A percentile compares a stretch with the other conserved stretches of the same genome.
Conservation (phyloP, 1,140 invertebrate species). For the Anastrepha ludens region DNA sequence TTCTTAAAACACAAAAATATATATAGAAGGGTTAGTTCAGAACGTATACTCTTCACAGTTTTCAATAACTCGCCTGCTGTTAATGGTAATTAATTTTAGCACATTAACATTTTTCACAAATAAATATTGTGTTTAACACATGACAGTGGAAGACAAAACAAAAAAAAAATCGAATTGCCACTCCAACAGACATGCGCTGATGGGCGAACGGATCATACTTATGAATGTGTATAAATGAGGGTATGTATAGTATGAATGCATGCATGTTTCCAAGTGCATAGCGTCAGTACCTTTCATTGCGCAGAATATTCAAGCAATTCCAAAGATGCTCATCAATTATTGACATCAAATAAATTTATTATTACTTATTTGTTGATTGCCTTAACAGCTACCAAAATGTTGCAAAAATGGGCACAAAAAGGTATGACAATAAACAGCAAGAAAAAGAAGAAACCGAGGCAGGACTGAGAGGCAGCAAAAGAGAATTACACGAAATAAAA, state of each 20-base stretch:
- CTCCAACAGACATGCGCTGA: background rate
- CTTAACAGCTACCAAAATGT: conserved; percentile 36
- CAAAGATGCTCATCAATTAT: conserved; percentile 47
- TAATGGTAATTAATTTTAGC: conserved; percentile 44
- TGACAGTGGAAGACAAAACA: background rate
- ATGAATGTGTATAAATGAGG: background rate
- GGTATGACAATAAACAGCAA: background rate
- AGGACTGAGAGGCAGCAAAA: background rate
- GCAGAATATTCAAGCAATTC: conserved; percentile 37
- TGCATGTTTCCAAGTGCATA: background rate
- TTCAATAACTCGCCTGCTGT: conserved; percentile 14
- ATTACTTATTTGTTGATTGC: conserved; percentile 48
- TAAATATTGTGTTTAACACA: conserved; percentile 47
- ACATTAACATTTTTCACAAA: conserved; percentile 43
- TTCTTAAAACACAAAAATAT: background rate
- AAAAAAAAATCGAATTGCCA: background rate
- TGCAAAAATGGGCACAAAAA: background rate
- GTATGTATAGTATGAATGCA: background rate
- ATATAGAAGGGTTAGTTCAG: background rate
- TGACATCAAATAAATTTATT: conserved; percentile 51
- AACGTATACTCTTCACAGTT: background rate
- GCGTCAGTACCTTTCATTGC: background rate
- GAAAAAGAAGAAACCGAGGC: no score
- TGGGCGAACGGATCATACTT: background rate
- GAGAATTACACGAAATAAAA: background rate